Percentiles rank a stretch among this genome's conserved stretches.
phyloP scores from a whole-genome alignment of 2,888 invertebrate species.

The Andricus curvator region DNA sequence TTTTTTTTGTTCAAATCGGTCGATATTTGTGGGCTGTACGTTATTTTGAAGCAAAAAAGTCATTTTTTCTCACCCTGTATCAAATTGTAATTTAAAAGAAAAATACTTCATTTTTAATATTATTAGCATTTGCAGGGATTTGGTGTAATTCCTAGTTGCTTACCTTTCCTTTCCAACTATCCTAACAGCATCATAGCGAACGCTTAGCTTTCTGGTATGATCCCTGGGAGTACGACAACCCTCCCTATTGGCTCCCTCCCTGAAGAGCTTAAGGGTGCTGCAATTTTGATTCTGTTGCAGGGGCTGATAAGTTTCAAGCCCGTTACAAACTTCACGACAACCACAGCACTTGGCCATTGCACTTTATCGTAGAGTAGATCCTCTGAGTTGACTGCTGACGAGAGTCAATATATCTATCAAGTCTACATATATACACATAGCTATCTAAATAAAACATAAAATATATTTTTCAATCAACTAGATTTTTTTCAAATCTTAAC shows the following conservation, averaged over 20 bases:
- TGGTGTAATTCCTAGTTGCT: not conserved
- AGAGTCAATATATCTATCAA: not conserved
- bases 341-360: conserved; percentile 64
- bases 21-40: no score
- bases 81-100: no score
- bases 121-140: no score
- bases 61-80: no score
- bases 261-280: conserved; percentile 51
- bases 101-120: no score
- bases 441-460: not conserved
- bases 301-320: conserved; percentile 66
- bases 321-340: conserved; percentile 53
- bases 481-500: not conserved
- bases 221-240: conserved; percentile 62
- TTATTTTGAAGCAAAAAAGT: no score
- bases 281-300: conserved; percentile 55
- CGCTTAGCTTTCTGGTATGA: conserved; percentile 67
- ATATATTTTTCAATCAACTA: no score
- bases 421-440: not conserved
- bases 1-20: no score
- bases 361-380: conserved; percentile 40
- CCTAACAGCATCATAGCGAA: conserved; percentile 70
- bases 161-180: conserved; percentile 63
- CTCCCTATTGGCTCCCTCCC: conserved; percentile 48
- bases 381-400: conserved; percentile 28